Evolutionary conservation across 1,140 invertebrate species (phyloP), one percentile per base, ranked within the genome.

Genomic region (Nixonia krombeini): DNA sequence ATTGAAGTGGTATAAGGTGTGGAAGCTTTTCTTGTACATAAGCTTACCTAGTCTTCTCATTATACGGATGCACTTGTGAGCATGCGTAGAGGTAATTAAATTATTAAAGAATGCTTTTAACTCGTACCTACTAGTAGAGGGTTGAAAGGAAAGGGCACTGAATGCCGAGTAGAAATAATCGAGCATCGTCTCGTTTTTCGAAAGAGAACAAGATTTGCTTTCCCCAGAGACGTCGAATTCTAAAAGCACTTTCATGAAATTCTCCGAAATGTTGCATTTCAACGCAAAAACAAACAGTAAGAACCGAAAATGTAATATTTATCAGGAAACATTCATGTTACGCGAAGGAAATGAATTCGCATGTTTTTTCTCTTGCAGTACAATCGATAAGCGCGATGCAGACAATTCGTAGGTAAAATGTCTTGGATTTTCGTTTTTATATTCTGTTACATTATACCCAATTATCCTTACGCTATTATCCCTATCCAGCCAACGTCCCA

Each of bases 101-200:
- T 69, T 69, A 69, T 69, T 69, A 63, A 69, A 63, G 57, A 62
- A 69, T 69, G 66, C 66, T 69, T 69, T 69, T 50, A 69, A 41
- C 66, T 10, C 47, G 52, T 47, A 52, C 47, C 52, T 28, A n/a
- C n/a, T n/a, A n/a, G n/a, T n/a, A 29, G 53, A 58, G 58, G 53
- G 58, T 55, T 58, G 28, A 40, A 63, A 68, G 53, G 49, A 58
- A 63, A 58, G 66, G 59, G 44, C 58, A 55, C 29, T 18, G 40
- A 59, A 63, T n/a, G n/a, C n/a, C 40, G 51, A 59, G 55, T 59
- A 56, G 50, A 69, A 69, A 69, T 69, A 69, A 69, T 64, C 58
- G 59, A 56, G 66, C 59, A 45, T 33, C 58, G 58, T 42, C 9
- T 63, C 53, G 61, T 49, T 63, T 53, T 59, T 28, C 38, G 23